Conservation (phyloP, 2,888 invertebrate genomes). For the Stenichneumon culpator region DNA sequence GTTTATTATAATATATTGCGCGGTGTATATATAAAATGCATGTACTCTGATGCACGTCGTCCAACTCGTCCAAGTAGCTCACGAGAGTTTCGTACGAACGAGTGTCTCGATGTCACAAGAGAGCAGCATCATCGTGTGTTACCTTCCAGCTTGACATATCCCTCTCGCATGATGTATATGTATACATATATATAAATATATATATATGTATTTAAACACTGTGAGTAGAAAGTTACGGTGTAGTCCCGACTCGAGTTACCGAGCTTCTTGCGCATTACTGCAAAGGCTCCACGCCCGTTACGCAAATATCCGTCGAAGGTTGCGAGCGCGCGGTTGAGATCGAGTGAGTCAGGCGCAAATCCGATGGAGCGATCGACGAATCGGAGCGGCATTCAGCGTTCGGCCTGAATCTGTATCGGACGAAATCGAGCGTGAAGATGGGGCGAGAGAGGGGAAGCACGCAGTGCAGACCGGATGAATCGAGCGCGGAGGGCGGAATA, state of each 20-base stretch:
- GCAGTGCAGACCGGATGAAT: conserved; percentile 10
- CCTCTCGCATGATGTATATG: background rate
- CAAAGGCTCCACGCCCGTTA: background rate
- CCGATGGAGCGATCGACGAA: conserved; percentile 2
- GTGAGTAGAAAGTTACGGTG: background rate
- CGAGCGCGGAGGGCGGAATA: conserved; percentile 46
- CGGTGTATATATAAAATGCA: background rate
- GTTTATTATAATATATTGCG: conserved; percentile 45
- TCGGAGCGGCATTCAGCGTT: conserved; percentile 15
- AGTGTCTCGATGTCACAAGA: conserved; percentile 71
- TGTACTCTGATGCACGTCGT: conserved; percentile 16
- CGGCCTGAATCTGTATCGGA: conserved; percentile 38
- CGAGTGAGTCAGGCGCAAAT: background rate
- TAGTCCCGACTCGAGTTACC: background rate
- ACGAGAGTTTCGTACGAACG: conserved; percentile 56
- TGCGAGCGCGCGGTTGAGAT: conserved; percentile 1
- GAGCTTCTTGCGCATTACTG: conserved; percentile 2
- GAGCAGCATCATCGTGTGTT: conserved; percentile 18
- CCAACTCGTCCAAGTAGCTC: conserved; percentile 69
- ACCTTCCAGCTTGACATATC: background rate
- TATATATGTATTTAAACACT: background rate
- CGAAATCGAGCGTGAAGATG: conserved; percentile 75
- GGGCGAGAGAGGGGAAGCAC: conserved; percentile 3
- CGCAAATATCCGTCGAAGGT: conserved; percentile 41
- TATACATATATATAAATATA: no score